Percentiles rank a stretch among this genome's conserved stretches.
Conservation (phyloP, 2,888 invertebrate genomes). For the Caradrina clavipalpis region DNA sequence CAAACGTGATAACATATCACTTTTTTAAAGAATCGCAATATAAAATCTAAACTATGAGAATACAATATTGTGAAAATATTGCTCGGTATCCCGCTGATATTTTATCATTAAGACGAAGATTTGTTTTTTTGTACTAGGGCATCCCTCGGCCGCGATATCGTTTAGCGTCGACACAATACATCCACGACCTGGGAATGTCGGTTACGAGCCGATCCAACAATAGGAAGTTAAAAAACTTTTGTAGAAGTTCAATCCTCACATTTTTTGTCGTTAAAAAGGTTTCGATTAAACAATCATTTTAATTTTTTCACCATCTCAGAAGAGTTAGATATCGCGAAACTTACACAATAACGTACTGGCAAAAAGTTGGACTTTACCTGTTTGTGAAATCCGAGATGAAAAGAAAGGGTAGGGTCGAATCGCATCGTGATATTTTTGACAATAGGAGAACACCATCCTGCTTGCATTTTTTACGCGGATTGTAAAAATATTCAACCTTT, state of each 20-base stretch:
- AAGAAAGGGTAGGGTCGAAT: conserved; percentile 88
- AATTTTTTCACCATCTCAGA: conserved; percentile 81
- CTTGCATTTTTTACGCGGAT: conserved; percentile 83
- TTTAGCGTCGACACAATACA: conserved; percentile 85
- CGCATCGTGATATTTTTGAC: conserved; percentile 81
- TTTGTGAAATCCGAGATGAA: conserved; percentile 88
- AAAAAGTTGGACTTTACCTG: conserved; percentile 89
- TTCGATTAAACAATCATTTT: conserved; percentile 86
- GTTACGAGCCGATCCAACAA: conserved; percentile 86
- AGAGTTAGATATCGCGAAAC: conserved; percentile 88
- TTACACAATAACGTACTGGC: conserved; percentile 83
- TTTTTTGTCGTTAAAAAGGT: conserved; percentile 84
- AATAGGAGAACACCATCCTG: conserved; percentile 71
- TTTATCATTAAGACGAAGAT: conserved; percentile 85
- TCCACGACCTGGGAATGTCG: conserved; percentile 89
- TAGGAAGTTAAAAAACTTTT: conserved; percentile 86
- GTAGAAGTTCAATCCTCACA: conserved; percentile 80
- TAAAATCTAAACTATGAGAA: conserved; percentile 77
- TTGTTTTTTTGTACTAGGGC: conserved; percentile 72
- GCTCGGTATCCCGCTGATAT: conserved; percentile 86
- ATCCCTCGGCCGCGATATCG: conserved; percentile 81
- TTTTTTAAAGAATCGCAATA: conserved; percentile 68
- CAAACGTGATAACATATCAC: conserved; percentile 69
- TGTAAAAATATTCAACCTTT: conserved; percentile 79
- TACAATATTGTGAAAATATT: conserved; percentile 87